These are phyloP conservation scores for Remorina albescens DNA, from an alignment of 2,797 vertebrate genomes.

Conservation along the genomic window DNA sequence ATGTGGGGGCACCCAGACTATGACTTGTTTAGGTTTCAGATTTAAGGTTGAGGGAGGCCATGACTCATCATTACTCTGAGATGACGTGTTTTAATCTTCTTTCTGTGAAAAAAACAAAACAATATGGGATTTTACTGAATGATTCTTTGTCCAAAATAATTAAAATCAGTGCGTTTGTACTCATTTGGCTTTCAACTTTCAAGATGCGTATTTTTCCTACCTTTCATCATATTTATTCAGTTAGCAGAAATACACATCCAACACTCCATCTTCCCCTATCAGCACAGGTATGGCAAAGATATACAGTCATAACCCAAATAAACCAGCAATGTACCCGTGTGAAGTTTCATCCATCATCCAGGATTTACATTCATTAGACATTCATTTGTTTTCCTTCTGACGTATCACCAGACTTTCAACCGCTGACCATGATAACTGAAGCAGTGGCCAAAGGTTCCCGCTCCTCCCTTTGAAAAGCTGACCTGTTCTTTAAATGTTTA, in stretches of 20 bases:
- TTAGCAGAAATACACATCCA: conserved; percentile 37
- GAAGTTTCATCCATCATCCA: conserved; percentile 72
- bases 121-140: conserved; percentile 28
- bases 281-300: conserved; percentile 57
- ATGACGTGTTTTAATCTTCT: conserved; percentile 80
- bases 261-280: conserved; percentile 47
- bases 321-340: conserved; percentile 65
- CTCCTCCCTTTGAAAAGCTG: conserved; percentile 82
- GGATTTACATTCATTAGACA: conserved; percentile 77
- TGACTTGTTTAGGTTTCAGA: conserved; percentile 87
- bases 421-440: conserved; percentile 83
- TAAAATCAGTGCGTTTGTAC: background rate
- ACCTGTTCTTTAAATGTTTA: conserved; percentile 84
- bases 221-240: conserved; percentile 44
- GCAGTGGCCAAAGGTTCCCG: conserved; percentile 82
- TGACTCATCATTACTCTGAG: conserved; percentile 86
- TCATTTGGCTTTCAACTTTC: conserved; percentile 26
- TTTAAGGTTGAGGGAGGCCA: conserved; percentile 83
- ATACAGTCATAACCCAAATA: conserved; percentile 78
- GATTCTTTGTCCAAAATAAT: conserved; percentile 18
- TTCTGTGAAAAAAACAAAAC: conserved; percentile 53
- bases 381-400: conserved; percentile 76
- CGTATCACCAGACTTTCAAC: conserved; percentile 78
- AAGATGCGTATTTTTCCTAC: conserved; percentile 17
- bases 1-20: conserved; percentile 77